A percentile compares a stretch with the other conserved stretches of the same genome.
Evolutionary conservation across 2,113 vertebrate species (phyloP).

Genomic region (Phylloscopus trochiloides): DNA sequence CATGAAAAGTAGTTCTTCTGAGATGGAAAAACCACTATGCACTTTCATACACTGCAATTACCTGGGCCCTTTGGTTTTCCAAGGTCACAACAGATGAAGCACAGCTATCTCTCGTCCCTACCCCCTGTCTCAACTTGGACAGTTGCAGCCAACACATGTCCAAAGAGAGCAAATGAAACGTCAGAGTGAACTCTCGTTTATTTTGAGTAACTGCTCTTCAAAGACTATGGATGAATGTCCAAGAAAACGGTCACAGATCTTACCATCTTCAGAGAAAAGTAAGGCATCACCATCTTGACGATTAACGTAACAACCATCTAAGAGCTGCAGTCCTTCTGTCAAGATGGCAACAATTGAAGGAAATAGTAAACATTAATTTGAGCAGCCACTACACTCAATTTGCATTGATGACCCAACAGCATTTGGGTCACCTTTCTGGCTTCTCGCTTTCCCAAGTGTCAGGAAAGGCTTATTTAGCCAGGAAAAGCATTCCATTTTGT

Average conservation of each 20-base stretch:
- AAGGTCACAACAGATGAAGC: not conserved
- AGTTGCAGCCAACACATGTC: not conserved
- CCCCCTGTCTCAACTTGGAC: fast-evolving
- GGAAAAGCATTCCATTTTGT: not conserved
- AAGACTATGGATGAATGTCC: not conserved
- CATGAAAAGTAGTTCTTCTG: not conserved
- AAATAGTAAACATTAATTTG: not conserved
- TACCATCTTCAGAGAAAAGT: not conserved
- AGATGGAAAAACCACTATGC: not conserved
- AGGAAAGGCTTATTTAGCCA: not conserved
- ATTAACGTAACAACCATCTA: not conserved
- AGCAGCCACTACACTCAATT: not conserved
- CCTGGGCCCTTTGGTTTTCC: not conserved
- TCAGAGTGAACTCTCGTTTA: not conserved
- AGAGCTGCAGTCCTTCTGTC: not conserved
- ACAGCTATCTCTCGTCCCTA: not conserved
- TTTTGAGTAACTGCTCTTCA: not conserved
- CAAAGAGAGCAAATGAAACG: not conserved
- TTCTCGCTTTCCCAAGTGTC: not conserved
- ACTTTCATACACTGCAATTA: not conserved
- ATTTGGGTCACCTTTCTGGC: not conserved
- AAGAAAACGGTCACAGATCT: not conserved
- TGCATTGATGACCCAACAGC: not conserved
- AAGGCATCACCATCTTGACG: not conserved
- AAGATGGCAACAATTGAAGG: not conserved